These are phyloP conservation scores for Muscicapa comitata DNA, from an alignment of 2,797 vertebrate species.

Conservation along the genomic window DNA sequence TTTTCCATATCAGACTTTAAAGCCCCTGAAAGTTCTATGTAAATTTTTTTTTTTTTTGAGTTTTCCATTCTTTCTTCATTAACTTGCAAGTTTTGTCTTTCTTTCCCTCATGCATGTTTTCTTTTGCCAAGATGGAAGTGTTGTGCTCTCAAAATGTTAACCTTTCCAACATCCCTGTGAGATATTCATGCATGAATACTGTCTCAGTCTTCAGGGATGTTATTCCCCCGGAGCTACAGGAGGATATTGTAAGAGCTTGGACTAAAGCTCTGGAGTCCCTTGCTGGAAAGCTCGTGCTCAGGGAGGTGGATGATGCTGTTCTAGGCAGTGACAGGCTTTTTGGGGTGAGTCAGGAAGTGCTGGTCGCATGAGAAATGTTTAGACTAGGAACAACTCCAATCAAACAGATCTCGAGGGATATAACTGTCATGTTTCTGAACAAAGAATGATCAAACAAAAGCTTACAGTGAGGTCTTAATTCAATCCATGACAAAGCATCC, in stretches of 20 bases:
- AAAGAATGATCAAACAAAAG: background rate
- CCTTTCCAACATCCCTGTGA: background rate
- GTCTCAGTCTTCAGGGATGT: background rate
- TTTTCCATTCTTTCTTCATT: background rate
- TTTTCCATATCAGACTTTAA: background rate
- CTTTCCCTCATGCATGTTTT: background rate
- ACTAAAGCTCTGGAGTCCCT: background rate
- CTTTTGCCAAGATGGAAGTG: background rate
- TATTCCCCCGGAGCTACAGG: background rate
- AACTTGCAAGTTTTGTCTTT: background rate
- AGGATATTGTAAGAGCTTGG: background rate
- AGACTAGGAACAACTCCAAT: background rate
- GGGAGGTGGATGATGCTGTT: background rate
- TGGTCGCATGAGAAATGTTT: background rate
- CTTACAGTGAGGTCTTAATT: background rate
- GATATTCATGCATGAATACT: background rate
- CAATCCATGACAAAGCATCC: background rate
- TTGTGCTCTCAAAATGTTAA: background rate
- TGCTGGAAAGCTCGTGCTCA: background rate
- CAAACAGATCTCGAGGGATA: background rate
- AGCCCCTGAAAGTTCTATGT: background rate
- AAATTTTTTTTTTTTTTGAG: background rate
- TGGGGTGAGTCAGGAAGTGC: background rate
- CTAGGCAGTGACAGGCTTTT: background rate
- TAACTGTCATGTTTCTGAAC: background rate